Conservation (phyloP, 2,113 vertebrate species). For the Corythornis cristatus region DNA sequence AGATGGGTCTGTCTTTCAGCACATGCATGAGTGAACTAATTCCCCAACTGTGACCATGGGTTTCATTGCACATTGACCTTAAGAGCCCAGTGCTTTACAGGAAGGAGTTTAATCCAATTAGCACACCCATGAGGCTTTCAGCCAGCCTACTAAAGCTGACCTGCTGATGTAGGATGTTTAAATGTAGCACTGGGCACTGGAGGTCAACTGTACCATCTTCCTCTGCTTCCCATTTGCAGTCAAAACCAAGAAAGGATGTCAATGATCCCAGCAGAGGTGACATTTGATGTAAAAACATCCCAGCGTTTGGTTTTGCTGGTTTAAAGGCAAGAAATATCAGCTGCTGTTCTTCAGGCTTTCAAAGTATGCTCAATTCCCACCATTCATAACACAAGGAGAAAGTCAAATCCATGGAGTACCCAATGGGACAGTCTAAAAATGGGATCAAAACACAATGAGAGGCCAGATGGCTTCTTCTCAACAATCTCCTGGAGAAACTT, state of each 20-base stretch:
- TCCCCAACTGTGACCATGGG: neutral
- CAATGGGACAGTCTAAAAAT: neutral
- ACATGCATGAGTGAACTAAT: neutral
- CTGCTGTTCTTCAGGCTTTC: neutral
- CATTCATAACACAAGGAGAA: neutral
- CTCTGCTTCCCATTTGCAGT: neutral
- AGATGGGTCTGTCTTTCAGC: neutral
- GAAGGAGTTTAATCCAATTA: conserved; percentile 60
- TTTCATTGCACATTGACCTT: conserved; percentile 56
- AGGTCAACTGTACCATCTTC: neutral
- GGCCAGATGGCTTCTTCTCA: neutral
- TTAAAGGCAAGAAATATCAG: neutral
- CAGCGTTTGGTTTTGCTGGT: neutral
- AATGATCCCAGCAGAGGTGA: neutral
- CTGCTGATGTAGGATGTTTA: neutral
- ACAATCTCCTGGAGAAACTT: neutral
- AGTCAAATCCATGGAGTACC: neutral
- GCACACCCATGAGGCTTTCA: neutral
- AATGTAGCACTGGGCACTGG: neutral
- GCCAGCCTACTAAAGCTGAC: neutral
- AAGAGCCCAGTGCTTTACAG: conserved; percentile 11
- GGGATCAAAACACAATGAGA: neutral
- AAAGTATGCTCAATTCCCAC: neutral
- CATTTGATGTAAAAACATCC: neutral
- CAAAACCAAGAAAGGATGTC: no score